Evolutionary conservation across 2,797 vertebrate species (phyloP).

Genomic region (Dipus sagitta): DNA sequence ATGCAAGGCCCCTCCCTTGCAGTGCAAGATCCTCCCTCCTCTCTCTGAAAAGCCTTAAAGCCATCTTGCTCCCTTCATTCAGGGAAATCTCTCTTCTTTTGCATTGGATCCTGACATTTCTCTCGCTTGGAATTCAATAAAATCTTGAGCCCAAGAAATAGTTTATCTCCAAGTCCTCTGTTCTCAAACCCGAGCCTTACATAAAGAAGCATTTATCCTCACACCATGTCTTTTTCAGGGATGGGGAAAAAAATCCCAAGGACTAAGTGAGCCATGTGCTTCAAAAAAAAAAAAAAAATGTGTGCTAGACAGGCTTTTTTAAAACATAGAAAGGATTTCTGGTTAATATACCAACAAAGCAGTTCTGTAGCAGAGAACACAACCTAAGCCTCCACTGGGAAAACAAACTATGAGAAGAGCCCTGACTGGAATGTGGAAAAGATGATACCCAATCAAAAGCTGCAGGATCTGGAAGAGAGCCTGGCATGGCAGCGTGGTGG

Average conservation of each 20-base stretch:
- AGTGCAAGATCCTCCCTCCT: too few relatives aligned
- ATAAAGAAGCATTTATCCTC: background rate
- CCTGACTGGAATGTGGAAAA: background rate
- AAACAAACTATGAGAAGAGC: constrained; percentile 35
- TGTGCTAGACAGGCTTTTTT: constrained; percentile 16
- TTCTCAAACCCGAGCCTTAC: background rate
- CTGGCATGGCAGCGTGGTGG: background rate
- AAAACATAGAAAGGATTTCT: background rate
- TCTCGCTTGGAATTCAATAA: too few relatives aligned
- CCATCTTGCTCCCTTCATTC: too few relatives aligned
- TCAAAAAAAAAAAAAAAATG: background rate
- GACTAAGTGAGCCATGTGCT: background rate
- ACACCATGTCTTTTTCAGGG: background rate
- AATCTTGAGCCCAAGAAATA: too few relatives aligned
- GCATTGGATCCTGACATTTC: too few relatives aligned
- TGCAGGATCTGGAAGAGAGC: constrained; percentile 43
- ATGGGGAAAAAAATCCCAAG: background rate
- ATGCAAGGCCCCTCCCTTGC: too few relatives aligned
- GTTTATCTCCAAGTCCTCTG: too few relatives aligned
- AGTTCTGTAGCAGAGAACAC: constrained; percentile 16
- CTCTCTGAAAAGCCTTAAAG: too few relatives aligned
- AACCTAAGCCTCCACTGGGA: constrained; percentile 2
- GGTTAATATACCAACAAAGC: constrained; percentile 53
- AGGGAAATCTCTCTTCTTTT: too few relatives aligned
- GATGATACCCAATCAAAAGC: background rate